Conservation (phyloP, 2,113 vertebrate species). For the Solea senegalensis region DNA sequence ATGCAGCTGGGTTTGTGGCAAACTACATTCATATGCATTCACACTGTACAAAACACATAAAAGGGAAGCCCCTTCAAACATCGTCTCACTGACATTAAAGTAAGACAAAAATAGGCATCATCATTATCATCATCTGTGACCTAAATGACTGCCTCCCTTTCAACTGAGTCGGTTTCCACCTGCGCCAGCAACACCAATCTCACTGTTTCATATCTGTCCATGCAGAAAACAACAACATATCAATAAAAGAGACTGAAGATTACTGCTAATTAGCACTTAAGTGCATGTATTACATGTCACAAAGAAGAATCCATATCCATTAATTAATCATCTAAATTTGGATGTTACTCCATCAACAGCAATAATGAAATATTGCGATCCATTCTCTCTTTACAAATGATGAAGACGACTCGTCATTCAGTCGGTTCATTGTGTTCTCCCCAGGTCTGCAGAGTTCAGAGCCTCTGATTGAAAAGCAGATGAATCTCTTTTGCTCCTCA, state of each 20-base stretch:
- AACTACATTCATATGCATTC: background rate
- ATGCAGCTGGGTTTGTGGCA: background rate
- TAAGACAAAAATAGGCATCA: background rate
- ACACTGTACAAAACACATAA: background rate
- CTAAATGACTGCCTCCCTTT: constrained; percentile 32
- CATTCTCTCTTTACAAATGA: background rate
- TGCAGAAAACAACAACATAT: background rate
- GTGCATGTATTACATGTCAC: constrained; percentile 10
- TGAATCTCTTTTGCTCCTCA: constrained; percentile 39
- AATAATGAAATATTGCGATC: constrained; percentile 12
- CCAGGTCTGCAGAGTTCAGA: constrained; percentile 28
- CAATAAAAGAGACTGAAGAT: constrained; percentile 8
- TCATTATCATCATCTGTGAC: background rate
- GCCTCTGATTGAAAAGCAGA: constrained; percentile 47
- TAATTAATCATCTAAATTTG: background rate
- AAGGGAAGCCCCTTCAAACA: background rate
- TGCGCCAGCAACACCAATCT: constrained; percentile 16
- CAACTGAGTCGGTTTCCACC: constrained; percentile 15
- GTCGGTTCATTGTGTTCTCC: constrained; percentile 18
- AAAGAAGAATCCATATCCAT: background rate
- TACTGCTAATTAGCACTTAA: background rate
- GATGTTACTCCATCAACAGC: background rate
- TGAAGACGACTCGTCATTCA: constrained; percentile 8
- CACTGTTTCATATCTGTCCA: constrained; percentile 3
- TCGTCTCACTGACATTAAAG: constrained; percentile 18